Conservation (phyloP, 2,113 vertebrate genomes). For the Gallinago paraguaiae region DNA sequence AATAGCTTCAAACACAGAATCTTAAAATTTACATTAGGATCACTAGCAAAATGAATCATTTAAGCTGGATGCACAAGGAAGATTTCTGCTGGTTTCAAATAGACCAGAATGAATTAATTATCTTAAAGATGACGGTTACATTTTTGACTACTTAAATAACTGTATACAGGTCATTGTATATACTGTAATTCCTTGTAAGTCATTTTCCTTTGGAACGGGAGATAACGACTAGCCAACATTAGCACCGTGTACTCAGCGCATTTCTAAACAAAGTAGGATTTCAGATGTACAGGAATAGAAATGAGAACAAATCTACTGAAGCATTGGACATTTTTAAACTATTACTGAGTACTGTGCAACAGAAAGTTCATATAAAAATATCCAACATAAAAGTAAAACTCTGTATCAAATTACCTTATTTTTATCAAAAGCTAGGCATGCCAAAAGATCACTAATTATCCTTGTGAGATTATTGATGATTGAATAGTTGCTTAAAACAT, state of each 20-base stretch:
- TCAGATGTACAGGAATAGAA: neutral
- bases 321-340: neutral
- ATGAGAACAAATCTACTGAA: neutral
- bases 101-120: neutral
- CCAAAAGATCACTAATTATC: slow-evolving; percentile 79
- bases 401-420: slow-evolving; percentile 70
- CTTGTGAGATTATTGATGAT: slow-evolving; percentile 81
- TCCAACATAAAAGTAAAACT: neutral
- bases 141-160: neutral
- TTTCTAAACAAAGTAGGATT: slow-evolving; percentile 16
- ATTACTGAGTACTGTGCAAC: neutral
- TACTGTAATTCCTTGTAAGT: neutral
- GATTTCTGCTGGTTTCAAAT: neutral
- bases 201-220: neutral
- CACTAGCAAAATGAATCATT: neutral
- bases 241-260: neutral
- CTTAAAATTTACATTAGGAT: slow-evolving; percentile 14
- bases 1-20: neutral
- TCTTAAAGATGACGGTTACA: neutral
- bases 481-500: slow-evolving; percentile 80
- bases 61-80: neutral
- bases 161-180: neutral
- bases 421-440: slow-evolving; percentile 69
- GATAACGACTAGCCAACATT: neutral
- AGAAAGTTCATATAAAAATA: neutral